A percentile compares a stretch with the other conserved stretches of the same genome.
Conservation (phyloP, 2,113 vertebrate genomes). For the Oxygymnocypris stewartii region DNA sequence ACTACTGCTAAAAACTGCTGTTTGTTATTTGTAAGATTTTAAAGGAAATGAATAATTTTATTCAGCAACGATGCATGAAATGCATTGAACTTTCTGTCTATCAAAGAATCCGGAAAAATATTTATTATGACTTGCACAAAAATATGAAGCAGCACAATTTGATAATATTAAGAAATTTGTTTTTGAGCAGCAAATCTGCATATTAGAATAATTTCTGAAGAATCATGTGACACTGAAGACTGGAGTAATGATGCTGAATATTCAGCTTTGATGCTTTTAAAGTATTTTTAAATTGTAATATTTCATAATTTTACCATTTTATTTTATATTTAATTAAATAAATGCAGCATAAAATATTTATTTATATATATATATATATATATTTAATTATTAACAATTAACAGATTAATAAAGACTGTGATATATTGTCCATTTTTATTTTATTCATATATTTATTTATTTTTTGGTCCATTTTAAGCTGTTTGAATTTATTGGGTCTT, state of each 20-base stretch:
- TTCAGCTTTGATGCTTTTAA: not conserved
- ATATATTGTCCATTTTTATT: too few species aligned
- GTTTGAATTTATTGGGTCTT: not conserved
- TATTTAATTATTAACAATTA: too few species aligned
- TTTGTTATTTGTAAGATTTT: not conserved
- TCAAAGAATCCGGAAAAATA: not conserved
- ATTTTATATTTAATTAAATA: not conserved
- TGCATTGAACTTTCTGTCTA: too few species aligned
- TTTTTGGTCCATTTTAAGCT: not conserved
- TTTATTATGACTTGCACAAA: not conserved
- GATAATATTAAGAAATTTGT: not conserved
- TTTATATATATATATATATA: not conserved
- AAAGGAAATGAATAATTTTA: not conserved
- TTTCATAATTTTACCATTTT: not conserved
- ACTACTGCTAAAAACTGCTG: not conserved
- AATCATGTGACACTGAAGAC: not conserved
- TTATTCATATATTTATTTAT: too few species aligned
- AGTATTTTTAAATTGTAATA: not conserved
- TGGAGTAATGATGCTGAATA: not conserved
- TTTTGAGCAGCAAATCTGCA: not conserved
- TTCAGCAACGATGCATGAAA: not conserved
- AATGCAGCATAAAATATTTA: not conserved
- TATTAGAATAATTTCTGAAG: not conserved
- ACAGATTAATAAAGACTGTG: not conserved
- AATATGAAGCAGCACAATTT: not conserved